Base-by-base conservation (phyloP, 64 coral and sea anemone genomes). In the Porites australiensis region DNA sequence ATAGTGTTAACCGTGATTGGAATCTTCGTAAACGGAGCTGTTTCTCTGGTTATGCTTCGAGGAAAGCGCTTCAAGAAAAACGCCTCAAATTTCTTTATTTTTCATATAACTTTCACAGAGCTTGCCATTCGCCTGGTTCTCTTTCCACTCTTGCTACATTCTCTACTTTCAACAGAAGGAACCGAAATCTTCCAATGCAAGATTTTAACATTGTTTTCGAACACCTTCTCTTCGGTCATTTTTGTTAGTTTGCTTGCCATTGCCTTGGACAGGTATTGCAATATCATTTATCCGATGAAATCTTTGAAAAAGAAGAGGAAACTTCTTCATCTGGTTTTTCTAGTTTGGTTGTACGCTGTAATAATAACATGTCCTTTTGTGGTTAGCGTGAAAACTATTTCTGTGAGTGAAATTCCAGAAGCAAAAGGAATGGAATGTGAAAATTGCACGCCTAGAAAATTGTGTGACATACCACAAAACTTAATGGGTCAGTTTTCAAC, bases 21-120 rank as follows among this genome's bases (percentile, higher is more conserved):
- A 16, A 83, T 95, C 63, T 5, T 78, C 5, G 44, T 75, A 6
- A 94, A 94, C 79, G 57, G 5, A 3, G 46, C 88, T 15, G 64
- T 94, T 46, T 94, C 77, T n/a, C 18, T 79, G 6, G 93, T 94
- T 4, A 94, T 94, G 93, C 48, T 89, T 21, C 74, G 84, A 3
- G 62, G 86, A 37, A 89, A 83, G 37, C 77, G 76, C 20, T 83
- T 63, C 78, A 79, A 57, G 27, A 94, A 89, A 58, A 89, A 60
- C 50, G 44, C 63, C 16, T 87, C 82, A 12, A 88, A 87, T 44
- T 67, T 94, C 44, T 89, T 94, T n/a, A 94, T 94, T 27, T 74
- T 79, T 14, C 93, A 94, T 49, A 23, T 94, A 47, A 72, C 77
- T 6, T 60, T 81, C 3, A 77, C 64, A 14, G 93, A 94, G 44